Evolutionary conservation across 2,113 vertebrate genomes (phyloP), one percentile per base, ranked within the genome.

Genomic region (Podarcis muralis): DNA sequence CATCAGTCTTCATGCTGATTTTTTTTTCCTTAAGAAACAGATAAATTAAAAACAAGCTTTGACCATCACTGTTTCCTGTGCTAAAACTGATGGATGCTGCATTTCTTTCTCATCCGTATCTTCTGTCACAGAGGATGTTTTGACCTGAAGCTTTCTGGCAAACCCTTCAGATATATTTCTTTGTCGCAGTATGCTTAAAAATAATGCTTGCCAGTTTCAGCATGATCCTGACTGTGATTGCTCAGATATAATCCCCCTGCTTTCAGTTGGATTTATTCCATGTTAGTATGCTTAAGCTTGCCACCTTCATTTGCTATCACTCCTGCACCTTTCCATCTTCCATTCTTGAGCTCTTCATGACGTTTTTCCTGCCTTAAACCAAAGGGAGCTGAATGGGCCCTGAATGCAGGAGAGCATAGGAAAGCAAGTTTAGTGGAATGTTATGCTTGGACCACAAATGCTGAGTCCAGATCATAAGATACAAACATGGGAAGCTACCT

Each of bases 1-100:
- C 93, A 90, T 93, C 71, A 92, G 91, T 84, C 90, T 95, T 94
- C 87, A 87, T 94, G 92, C 90, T 68, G 8, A 84, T 92, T 96
- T 84, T 81, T 78, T 92, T 71, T 71, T 77, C n/a, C 23, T 76
- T 40, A 81, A 81, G 91, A 94, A 94, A 84, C 89, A 43, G 22
- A 81, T 83, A 66, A 22, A 83, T 92, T 77, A 81, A 57, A 91
- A 94, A 30, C 69, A 91, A 84, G 92, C 86, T 92, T 94, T 95
- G 92, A 93, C 79, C 32, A 93, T 92, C 87, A 79, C 12, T 65
- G 20, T 90, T 88, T 53, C 22, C 83, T 91, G 89, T 91, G 87
- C 84, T 87, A 88, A 92, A 95, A 91, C 69, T 88, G 91, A 94
- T 71, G 59, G 84, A n/a, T 87, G 68, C 83, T 90, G 71, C 43